These are phyloP conservation scores for Yoshiicerus persimilis DNA, from an alignment of 1,140 invertebrate genomes.

Conservation along the genomic window DNA sequence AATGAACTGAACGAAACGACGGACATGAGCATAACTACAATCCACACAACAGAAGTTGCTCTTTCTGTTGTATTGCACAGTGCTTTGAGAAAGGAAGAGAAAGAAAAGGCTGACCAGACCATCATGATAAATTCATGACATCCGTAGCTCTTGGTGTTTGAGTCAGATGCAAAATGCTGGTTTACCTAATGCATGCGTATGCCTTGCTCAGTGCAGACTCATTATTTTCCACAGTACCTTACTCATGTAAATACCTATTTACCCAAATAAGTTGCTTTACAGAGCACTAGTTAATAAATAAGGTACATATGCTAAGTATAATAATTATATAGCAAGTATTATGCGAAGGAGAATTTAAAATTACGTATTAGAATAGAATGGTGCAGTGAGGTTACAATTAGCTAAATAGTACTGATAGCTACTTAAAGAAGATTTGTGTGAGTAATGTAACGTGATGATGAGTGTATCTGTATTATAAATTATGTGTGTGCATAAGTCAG, in stretches of 20 bases:
- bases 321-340: not conserved
- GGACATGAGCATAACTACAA: not conserved
- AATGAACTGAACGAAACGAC: too few relatives aligned
- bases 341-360: not conserved
- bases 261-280: not conserved
- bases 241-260: not conserved
- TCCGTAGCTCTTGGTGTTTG: slow-evolving; percentile 9
- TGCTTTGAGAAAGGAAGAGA: not conserved
- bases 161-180: not conserved
- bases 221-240: not conserved
- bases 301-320: not conserved
- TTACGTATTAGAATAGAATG: not conserved
- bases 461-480: not conserved
- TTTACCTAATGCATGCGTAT: not conserved
- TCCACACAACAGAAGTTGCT: not conserved
- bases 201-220: not conserved
- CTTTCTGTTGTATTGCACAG: not conserved
- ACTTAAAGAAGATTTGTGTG: not conserved
- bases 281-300: too few relatives aligned
- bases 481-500: not conserved
- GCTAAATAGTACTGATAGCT: not conserved
- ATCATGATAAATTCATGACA: slow-evolving; percentile 12
- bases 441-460: not conserved
- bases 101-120: not conserved
- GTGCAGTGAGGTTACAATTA: not conserved